Base-by-base conservation (phyloP, 1,140 invertebrate species). In the Lordiphosa collinella region DNA sequence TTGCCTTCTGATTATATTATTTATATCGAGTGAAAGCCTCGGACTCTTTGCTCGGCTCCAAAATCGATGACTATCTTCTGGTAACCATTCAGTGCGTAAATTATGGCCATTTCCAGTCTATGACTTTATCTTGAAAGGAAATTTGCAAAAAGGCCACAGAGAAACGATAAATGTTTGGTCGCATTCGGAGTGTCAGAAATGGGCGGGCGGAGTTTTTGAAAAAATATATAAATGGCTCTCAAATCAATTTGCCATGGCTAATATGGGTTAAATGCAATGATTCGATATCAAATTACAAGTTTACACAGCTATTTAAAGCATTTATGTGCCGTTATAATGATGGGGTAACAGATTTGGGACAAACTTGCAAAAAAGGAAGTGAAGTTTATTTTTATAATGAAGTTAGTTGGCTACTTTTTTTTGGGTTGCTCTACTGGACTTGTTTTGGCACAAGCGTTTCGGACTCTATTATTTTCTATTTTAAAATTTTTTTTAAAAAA, bases 101-200 rank as follows among this genome's bases (percentile, higher is more conserved):
- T 80, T 80, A 80, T 80, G 76, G 78, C 58, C 70, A 75, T 71
- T 66, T 79, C 31, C 35, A 22, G 56, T 35, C 69, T 82, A 73
- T 53, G 75, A 59, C 54, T 75, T 80, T 80, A 84, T 84, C 78
- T 80, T 71, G 71, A 84, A 80, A 80, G 78, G 78, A 82, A 84
- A 80, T 80, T 80, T 67, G 76, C 72, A 68, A 49, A 58, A 46
- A 5, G 22, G 53, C 60, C 35, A 36, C 57, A 55, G 29, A 43
- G 29, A 65, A 48, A 46, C 69, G 68, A 55, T 79, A 64, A 78
- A 70, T 67, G 51, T 53, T 49, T 40, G 8, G 31, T 18, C 34
- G 48, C 13, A 35, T 60, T 53, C 36, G 47, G 47, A 54, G 55
- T 75, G 69, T 62, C 75, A 56, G 22, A 72, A 76, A 57, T 61